Conservation (phyloP, 1,140 invertebrate genomes). For the Eupristina koningsbergeri region DNA sequence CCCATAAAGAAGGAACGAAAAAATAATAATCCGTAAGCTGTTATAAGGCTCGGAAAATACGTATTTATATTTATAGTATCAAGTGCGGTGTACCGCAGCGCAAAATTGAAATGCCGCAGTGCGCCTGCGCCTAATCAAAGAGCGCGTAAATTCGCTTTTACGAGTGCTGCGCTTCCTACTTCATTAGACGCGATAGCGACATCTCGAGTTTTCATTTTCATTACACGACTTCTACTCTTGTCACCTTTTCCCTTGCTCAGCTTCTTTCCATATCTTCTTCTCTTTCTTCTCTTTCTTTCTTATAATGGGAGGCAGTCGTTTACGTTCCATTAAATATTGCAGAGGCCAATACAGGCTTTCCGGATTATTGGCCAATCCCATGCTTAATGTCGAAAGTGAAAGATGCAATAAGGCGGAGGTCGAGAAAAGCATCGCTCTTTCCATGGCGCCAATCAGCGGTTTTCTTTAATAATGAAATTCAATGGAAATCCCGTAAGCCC, state of each 20-base stretch:
- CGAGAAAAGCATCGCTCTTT: neutral
- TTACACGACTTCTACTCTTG: neutral
- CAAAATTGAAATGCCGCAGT: conserved; percentile 40
- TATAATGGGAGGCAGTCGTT: neutral
- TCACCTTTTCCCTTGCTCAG: neutral
- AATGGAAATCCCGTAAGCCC: neutral
- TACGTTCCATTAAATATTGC: conserved; percentile 42
- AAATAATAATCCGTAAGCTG: conserved; percentile 17
- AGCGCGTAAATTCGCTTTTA: conserved; percentile 47
- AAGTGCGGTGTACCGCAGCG: conserved; percentile 43
- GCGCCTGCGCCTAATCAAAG: conserved; percentile 45
- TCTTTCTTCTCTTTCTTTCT: neutral
- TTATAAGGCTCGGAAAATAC: neutral
- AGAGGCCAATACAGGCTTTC: conserved; percentile 23
- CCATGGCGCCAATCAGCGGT: neutral
- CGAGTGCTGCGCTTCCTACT: conserved; percentile 48
- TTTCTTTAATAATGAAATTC: neutral
- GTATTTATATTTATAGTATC: conserved; percentile 12
- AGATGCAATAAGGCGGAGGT: neutral
- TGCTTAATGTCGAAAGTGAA: conserved; percentile 15
- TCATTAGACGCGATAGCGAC: conserved; percentile 33
- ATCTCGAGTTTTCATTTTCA: conserved; percentile 16
- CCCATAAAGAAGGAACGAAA: neutral
- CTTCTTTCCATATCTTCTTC: neutral
- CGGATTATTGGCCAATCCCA: conserved; percentile 33